A percentile compares a stretch with the other conserved stretches of the same genome.
phyloP scores from a whole-genome alignment of 64 coral and sea anemone species.

The Stichodactyla helianthus region DNA sequence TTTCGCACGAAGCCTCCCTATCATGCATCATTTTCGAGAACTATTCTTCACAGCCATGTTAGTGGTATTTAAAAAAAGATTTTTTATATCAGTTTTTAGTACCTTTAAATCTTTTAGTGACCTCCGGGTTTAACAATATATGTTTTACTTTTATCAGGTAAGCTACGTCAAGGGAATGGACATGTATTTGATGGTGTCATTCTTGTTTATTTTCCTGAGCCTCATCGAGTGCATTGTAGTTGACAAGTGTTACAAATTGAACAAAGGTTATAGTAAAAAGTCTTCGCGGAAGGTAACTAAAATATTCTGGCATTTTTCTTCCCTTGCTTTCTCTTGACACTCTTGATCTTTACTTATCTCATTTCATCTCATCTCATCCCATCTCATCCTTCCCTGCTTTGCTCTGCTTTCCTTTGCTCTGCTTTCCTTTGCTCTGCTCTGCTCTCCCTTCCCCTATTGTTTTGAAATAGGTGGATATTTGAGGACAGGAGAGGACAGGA shows the following conservation, averaged over 20 bases:
- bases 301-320: neutral
- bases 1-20: too few species aligned
- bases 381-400: too few species aligned
- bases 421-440: too few species aligned
- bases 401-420: too few species aligned
- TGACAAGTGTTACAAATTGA: slow-evolving; percentile 42
- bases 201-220: slow-evolving; percentile 80
- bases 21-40: too few species aligned
- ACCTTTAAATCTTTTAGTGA: neutral
- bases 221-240: slow-evolving; percentile 79
- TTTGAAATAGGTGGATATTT: too few species aligned
- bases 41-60: too few species aligned
- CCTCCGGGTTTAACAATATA: neutral
- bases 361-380: too few species aligned
- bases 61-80: too few species aligned
- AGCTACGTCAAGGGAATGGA: slow-evolving; percentile 93
- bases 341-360: neutral
- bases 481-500: too few species aligned
- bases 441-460: too few species aligned
- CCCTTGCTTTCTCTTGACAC: neutral
- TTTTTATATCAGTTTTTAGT: too few species aligned
- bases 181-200: slow-evolving; percentile 84
- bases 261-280: neutral
- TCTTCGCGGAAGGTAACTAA: neutral
- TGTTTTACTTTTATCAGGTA: slow-evolving; percentile 27